Conservation (phyloP, 2,797 vertebrate species). For the Rhinoraja longicauda region DNA sequence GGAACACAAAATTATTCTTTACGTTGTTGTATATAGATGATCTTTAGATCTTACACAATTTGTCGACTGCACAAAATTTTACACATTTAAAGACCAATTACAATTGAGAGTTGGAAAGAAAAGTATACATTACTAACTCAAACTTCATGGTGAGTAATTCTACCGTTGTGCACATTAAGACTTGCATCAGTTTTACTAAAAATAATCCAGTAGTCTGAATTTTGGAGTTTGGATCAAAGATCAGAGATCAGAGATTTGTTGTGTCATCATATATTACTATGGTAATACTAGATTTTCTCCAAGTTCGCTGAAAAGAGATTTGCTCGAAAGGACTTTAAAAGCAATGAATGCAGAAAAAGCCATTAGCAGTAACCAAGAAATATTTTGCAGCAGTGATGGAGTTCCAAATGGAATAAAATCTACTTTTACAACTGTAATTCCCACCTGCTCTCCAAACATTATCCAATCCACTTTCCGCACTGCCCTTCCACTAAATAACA, state of each 20-base stretch:
- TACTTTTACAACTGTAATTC: too few relatives aligned
- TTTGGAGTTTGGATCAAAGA: not conserved
- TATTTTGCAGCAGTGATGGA: not conserved
- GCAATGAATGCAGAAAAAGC: not conserved
- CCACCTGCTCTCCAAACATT: too few relatives aligned
- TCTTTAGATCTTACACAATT: not conserved
- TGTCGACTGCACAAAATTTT: not conserved
- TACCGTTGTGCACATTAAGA: not conserved
- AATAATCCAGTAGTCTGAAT: not conserved
- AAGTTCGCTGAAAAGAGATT: not conserved
- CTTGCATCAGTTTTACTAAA: not conserved
- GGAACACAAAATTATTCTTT: not conserved
- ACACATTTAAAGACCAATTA: not conserved
- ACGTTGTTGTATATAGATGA: not conserved
- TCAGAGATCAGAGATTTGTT: not conserved
- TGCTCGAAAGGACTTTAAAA: not conserved
- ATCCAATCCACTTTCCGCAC: too few relatives aligned
- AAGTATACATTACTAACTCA: not conserved
- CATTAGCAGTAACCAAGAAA: not conserved
- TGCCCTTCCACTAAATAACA: not conserved
- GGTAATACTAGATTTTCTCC: not conserved
- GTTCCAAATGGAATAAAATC: too few relatives aligned
- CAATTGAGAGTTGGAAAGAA: not conserved
- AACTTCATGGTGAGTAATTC: not conserved
- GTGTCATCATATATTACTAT: not conserved